A percentile compares a stretch with the other conserved stretches of the same genome.
Evolutionary conservation across 2,797 vertebrate species (phyloP).

Genomic region (Poecilia picta): DNA sequence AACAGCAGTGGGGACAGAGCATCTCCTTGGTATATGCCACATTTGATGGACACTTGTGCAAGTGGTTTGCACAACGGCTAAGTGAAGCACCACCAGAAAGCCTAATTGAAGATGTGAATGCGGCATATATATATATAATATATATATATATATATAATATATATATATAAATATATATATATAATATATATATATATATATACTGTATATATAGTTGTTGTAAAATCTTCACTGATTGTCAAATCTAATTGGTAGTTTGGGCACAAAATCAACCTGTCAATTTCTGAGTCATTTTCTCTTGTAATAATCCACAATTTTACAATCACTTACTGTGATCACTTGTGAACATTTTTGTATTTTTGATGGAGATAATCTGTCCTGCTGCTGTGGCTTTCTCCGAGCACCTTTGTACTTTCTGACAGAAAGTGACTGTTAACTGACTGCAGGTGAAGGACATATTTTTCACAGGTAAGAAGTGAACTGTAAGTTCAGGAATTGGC

Average conservation of each 20-base stretch:
- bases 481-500: not conserved
- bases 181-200: too few species aligned
- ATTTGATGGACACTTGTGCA: too few species aligned
- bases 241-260: not conserved
- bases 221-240: not conserved
- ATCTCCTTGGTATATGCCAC: too few species aligned
- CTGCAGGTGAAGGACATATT: not conserved
- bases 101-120: too few species aligned
- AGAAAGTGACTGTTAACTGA: not conserved
- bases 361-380: not conserved
- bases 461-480: constrained; percentile 15
- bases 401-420: not conserved
- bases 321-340: not conserved
- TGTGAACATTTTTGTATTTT: not conserved
- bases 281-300: not conserved
- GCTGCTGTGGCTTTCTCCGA: not conserved
- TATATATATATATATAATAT: too few species aligned
- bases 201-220: too few species aligned
- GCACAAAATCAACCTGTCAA: not conserved
- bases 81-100: too few species aligned
- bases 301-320: not conserved
- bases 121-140: too few species aligned
- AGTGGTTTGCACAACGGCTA: too few species aligned
- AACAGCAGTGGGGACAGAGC: too few species aligned
- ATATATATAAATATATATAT: too few species aligned